phyloP scores from a whole-genome alignment of 2,888 invertebrate genomes.

The Keiferia lycopersicella region DNA sequence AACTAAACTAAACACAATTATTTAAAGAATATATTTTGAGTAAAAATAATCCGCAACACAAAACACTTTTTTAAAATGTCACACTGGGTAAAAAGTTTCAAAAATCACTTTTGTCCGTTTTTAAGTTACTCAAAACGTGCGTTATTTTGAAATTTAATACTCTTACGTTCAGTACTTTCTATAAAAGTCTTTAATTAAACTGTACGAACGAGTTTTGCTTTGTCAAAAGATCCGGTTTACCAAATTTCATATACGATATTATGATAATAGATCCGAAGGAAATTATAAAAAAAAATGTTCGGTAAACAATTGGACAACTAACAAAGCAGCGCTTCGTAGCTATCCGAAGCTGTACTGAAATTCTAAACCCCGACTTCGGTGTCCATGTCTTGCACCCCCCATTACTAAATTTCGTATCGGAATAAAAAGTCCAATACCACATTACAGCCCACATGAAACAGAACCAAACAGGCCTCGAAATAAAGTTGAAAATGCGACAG shows the following conservation, averaged over 20 bases:
- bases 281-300: conserved; percentile 67
- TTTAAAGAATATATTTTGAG: conserved; percentile 36
- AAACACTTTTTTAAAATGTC: conserved; percentile 35
- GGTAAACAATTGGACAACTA: conserved; percentile 75
- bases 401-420: conserved; percentile 73
- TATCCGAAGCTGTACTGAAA: conserved; percentile 81
- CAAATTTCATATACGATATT: conserved; percentile 41
- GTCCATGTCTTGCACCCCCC: conserved; percentile 80
- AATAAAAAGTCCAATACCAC: conserved; percentile 40
- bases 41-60: conserved; percentile 39
- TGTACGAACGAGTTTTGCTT: conserved; percentile 29
- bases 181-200: conserved; percentile 25
- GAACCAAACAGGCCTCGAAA: accelerated
- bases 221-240: conserved; percentile 36
- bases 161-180: conserved; percentile 41
- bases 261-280: conserved; percentile 49
- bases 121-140: conserved; percentile 32
- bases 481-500: conserved; percentile 43
- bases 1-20: conserved; percentile 31
- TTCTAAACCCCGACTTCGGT: conserved; percentile 80
- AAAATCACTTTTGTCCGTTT: conserved; percentile 38
- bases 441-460: conserved; percentile 25
- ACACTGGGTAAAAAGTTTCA: conserved; percentile 30
- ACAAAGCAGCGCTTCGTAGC: conserved; percentile 79
- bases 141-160: conserved; percentile 51